A percentile compares a stretch with the other conserved stretches of the same genome.
Evolutionary conservation across 53 echinoderm and acorn worm genomes (phyloP).

Genomic region (Luidia sarsii): DNA sequence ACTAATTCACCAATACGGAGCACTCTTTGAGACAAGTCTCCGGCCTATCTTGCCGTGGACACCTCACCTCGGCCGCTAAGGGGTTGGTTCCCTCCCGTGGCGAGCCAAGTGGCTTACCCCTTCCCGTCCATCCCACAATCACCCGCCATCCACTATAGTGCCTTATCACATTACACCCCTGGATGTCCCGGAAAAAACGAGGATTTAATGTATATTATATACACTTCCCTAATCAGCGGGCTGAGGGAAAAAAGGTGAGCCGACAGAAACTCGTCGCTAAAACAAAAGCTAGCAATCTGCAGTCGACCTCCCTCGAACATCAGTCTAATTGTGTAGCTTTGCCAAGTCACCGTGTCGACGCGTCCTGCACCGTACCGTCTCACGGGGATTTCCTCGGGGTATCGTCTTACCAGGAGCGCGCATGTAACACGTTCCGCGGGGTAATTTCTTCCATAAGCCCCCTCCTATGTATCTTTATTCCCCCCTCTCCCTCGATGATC

Average conservation of each 20-base stretch:
- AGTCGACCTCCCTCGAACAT: not conserved
- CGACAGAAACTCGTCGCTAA: not conserved
- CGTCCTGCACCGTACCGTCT: not conserved
- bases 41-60: too few relatives aligned
- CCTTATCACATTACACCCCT: too few relatives aligned
- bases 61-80: too few relatives aligned
- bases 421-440: not conserved
- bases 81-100: too few relatives aligned
- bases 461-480: not conserved
- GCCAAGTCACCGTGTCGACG: conserved; percentile 20
- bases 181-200: too few relatives aligned
- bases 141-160: too few relatives aligned
- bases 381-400: conserved; percentile 4
- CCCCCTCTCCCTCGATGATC: too few relatives aligned
- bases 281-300: conserved; percentile 3
- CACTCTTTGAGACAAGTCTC: too few relatives aligned
- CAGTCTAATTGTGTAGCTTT: conserved; percentile 50
- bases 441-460: not conserved
- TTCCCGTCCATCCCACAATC: too few relatives aligned
- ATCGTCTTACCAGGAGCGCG: conserved; percentile 23
- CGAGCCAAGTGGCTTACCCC: too few relatives aligned
- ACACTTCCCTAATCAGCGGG: not conserved
- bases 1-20: too few relatives aligned
- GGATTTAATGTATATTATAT: not conserved
- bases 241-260: not conserved